phyloP scores from a whole-genome alignment of 2,888 invertebrate species.

The Schizotus pectinicornis region DNA sequence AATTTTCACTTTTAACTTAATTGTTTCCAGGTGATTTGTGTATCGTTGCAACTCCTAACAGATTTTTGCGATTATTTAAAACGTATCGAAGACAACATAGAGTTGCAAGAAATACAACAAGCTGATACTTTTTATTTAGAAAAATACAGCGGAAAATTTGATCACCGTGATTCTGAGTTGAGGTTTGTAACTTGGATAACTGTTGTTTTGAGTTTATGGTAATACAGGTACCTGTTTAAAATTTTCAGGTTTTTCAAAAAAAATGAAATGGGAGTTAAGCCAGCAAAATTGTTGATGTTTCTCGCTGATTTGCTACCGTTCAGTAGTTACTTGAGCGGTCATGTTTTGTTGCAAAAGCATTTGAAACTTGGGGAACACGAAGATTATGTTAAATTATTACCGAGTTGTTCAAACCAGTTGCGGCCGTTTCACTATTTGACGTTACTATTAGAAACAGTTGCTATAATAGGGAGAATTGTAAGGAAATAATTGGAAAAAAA shows the following conservation, averaged over 20 bases:
- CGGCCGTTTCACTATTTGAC: constrained; percentile 29
- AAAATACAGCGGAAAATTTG: not conserved
- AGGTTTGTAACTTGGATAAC: too few relatives aligned
- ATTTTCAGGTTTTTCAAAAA: constrained; percentile 19
- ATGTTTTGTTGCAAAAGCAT: too few relatives aligned
- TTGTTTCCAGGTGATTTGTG: constrained; percentile 39
- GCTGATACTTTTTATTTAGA: constrained; percentile 41
- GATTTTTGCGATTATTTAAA: constrained; percentile 42
- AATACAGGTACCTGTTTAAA: constrained; percentile 5
- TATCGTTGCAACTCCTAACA: constrained; percentile 38
- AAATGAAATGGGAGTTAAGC: constrained; percentile 47
- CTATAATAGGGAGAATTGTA: constrained; percentile 42
- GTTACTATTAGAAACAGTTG: constrained; percentile 33
- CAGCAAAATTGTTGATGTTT: constrained; percentile 42
- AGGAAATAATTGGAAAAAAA: constrained; percentile 20
- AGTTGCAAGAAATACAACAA: constrained; percentile 43
- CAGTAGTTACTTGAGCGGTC: constrained; percentile 34
- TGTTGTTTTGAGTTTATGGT: not conserved
- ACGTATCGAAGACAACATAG: constrained; percentile 38
- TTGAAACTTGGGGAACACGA: too few relatives aligned
- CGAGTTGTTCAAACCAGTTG: constrained; percentile 21
- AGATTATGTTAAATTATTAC: too few relatives aligned
- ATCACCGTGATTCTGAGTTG: too few relatives aligned
- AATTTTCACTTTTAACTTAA: not conserved
- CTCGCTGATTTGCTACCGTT: constrained; percentile 41